These are phyloP conservation scores for Peromyscus melanophrys DNA, from an alignment of 2,797 vertebrate species.

Conservation along the genomic window DNA sequence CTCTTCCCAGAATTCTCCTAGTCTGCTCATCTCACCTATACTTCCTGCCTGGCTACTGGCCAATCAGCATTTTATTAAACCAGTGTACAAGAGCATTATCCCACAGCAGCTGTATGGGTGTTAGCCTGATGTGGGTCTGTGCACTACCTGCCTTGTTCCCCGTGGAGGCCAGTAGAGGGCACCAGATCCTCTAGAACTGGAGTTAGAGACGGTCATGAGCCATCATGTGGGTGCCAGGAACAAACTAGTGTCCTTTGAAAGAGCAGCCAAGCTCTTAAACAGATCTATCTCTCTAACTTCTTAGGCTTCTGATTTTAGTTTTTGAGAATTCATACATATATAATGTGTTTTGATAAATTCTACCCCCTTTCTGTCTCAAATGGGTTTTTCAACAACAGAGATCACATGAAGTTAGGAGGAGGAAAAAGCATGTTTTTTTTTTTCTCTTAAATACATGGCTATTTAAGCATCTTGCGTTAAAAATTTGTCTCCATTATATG, in stretches of 20 bases:
- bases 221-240: neutral
- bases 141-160: too few relatives aligned
- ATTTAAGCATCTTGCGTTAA: neutral
- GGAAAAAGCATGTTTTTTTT: too few relatives aligned
- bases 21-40: too few relatives aligned
- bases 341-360: neutral
- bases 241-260: neutral
- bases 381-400: neutral
- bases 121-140: too few relatives aligned
- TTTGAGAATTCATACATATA: neutral
- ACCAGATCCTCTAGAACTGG: too few relatives aligned
- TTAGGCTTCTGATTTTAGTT: neutral
- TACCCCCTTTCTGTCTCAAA: neutral
- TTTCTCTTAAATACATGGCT: neutral
- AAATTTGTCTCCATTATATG: neutral
- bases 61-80: too few relatives aligned
- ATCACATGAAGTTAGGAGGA: neutral
- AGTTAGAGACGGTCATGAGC: neutral
- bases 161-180: too few relatives aligned
- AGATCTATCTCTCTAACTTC: neutral
- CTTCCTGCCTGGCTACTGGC: too few relatives aligned
- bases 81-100: too few relatives aligned
- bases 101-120: too few relatives aligned
- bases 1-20: neutral
- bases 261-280: neutral